Base-by-base conservation (phyloP, 1,140 invertebrate genomes). In the Thalassaphorura encarpata region DNA sequence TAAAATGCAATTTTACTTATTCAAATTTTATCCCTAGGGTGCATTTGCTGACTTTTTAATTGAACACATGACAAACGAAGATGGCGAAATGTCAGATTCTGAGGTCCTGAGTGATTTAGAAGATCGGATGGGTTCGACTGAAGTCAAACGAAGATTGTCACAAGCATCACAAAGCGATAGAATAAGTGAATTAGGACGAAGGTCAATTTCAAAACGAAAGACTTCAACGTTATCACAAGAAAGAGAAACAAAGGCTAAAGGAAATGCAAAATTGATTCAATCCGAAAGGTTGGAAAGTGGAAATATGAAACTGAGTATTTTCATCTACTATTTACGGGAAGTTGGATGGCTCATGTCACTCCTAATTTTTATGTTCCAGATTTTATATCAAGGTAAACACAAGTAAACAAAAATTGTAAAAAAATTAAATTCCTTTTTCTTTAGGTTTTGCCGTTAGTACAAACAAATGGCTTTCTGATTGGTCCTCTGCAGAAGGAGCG, bases 381-480 rank as follows among this genome's bases (percentile, higher is more conserved):
- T 88, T n/a, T 67, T 89, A n/a, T 87, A 84, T 69, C 89, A 92
- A 80, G 78, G 78, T 62, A 39, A 29, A 15, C 8, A n/a, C 67
- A 69, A 52, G 61, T 68, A 18, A 60, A 64, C 39, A 41, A 41
- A 23, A 18, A 11, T 6, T 41, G n/a, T 19, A 23, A 11, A 16
- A 13, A 24, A 48, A 27, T 11, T 11, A 8, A 48, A 24, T 8
- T 33, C 31, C 6, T 33, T 42, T 29, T 26, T 48, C 16, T 62
- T 18, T 70, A 62, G 70, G 58, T 47, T 89, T 93, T 71, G 84
- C 84, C 67, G 86, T 97, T 56, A 85, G 85, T 58, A 87, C 90
- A 24, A 97, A 93, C 74, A 75, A 95, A 57, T 98, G 93, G 92
- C 77, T 97, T 0, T 85, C 87, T 61, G 67, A 77, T 47, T 97